A percentile compares a stretch with the other conserved stretches of the same genome.
These are phyloP conservation scores for Acomys russatus DNA, from an alignment of 2,797 vertebrate species.

Conservation along the genomic window DNA sequence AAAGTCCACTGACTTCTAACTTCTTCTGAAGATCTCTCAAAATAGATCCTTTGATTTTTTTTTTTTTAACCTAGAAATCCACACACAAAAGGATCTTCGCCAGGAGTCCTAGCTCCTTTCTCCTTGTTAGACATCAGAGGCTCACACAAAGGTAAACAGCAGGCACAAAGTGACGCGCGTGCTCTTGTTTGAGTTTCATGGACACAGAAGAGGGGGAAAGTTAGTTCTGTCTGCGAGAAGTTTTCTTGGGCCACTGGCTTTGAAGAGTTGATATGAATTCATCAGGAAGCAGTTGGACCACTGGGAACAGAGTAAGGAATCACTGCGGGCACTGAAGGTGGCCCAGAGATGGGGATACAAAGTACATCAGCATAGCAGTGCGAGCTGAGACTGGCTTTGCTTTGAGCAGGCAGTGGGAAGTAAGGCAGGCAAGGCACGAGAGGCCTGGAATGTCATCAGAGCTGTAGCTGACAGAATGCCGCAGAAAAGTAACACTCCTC, in stretches of 20 bases:
- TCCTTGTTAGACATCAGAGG: not conserved
- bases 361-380: not conserved
- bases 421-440: not conserved
- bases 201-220: not conserved
- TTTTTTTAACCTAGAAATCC: slow-evolving; percentile 44
- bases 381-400: not conserved
- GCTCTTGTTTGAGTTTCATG: not conserved
- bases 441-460: not conserved
- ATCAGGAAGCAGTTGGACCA: not conserved
- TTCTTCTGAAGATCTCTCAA: not conserved
- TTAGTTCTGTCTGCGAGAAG: not conserved
- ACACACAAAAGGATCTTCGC: not conserved
- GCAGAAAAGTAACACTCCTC: not conserved
- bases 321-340: not conserved
- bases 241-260: not conserved
- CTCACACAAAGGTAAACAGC: not conserved
- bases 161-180: not conserved
- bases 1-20: not conserved
- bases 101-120: not conserved
- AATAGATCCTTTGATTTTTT: slow-evolving; percentile 24
- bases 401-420: not conserved
- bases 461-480: not conserved
- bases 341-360: not conserved
- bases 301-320: not conserved
- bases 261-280: not conserved